Base-by-base conservation (phyloP, 2,888 invertebrate genomes). In the Mythimna ferrago region DNA sequence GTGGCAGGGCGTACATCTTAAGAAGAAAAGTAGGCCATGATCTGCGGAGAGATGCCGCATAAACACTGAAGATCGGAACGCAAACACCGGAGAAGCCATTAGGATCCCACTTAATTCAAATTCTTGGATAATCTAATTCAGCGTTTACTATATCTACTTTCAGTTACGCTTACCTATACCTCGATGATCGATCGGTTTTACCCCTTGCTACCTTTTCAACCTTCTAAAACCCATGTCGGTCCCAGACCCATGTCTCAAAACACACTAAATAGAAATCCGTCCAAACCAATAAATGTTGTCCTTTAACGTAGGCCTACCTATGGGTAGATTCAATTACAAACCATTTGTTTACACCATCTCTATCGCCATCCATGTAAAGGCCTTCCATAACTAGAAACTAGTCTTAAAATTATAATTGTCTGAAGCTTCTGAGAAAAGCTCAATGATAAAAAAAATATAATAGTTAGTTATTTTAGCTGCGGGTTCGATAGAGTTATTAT, bases 221-320 rank as follows among this genome's bases (percentile, higher is more conserved):
- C 19, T 54, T 54, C 38, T 68, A 21, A 61, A 77, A 68, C 77
- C 77, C 54, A 77, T 41, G 54, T 77, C 78, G 48, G 48, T 53
- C 56, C 62, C 62, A 78, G 21, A 69, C 69, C 54, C 77, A 32
- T 68, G 60, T 66, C 48, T 74, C 69, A 7, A 74, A 51, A 73
- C 57, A 73, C 38, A 64, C 51, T 51, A 67, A 66, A 54, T 54
- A n/a, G n/a, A 41, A 21, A 61, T 48, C 69, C 54, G 32, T 61
- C 48, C 32, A 41, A 41, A 69, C 51, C 41, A 51, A 57, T 62
- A 61, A 51, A 62, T 41, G 48, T 61, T 76, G 38, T 21, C 21
- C 64, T 54, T 66, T 66, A 60, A 16, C 32, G 3, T n/a, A 38
- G 60, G 51, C n/a, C 4, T 65, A 51, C 41, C 38, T 51, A 21